Conservation (phyloP, 2,113 vertebrate genomes). For the Ceyx cyanopectus region DNA sequence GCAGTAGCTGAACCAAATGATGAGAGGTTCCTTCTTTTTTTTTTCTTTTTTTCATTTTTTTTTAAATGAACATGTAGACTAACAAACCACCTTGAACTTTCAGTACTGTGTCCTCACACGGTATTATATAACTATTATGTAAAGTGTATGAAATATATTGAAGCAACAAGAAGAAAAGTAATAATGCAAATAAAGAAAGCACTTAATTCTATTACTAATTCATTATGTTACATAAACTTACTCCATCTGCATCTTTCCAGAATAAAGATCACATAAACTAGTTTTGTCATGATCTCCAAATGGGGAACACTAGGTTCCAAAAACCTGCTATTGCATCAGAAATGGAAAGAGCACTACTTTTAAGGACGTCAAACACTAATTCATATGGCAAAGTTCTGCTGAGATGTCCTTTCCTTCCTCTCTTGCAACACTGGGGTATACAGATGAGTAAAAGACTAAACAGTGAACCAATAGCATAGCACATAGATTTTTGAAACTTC, state of each 20-base stretch:
- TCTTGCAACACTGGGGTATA: neutral
- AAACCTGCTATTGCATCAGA: neutral
- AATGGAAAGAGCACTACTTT: neutral
- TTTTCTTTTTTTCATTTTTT: neutral
- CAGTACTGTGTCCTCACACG: neutral
- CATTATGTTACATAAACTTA: neutral
- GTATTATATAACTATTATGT: neutral
- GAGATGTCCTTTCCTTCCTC: neutral
- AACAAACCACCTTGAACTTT: neutral
- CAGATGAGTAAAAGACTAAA: neutral
- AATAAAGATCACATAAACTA: neutral
- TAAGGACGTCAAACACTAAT: neutral
- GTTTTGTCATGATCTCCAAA: neutral
- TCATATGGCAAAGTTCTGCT: neutral
- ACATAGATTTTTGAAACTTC: neutral
- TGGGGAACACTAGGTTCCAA: neutral
- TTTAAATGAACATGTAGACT: neutral
- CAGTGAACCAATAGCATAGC: neutral
- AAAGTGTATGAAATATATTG: neutral
- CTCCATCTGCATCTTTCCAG: neutral
- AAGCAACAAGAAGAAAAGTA: neutral
- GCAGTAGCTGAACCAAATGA: neutral
- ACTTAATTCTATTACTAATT: neutral
- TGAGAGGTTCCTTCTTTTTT: neutral
- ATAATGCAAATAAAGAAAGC: neutral